Percentiles rank a stretch among this genome's conserved stretches.
phyloP scores from a whole-genome alignment of 1,140 invertebrate genomes.

The Drosophila albomicans region DNA sequence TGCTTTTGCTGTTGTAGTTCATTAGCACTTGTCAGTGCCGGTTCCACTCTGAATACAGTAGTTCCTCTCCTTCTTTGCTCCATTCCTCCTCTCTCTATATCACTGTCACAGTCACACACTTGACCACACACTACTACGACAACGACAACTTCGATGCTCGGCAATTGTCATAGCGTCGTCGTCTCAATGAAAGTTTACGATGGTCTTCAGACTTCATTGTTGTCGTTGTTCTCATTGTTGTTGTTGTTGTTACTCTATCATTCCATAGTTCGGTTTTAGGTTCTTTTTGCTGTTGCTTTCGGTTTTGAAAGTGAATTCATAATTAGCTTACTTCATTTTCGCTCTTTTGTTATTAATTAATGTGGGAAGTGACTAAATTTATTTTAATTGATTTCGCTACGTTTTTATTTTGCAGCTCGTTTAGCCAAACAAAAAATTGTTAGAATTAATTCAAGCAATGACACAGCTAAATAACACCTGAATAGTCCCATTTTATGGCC shows the following conservation, averaged over 20 bases:
- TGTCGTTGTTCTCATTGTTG: slow-evolving; percentile 25
- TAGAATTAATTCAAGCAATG: slow-evolving; percentile 18
- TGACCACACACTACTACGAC: neutral
- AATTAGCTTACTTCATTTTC: slow-evolving; percentile 65
- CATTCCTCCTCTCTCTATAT: neutral
- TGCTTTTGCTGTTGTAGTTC: slow-evolving; percentile 66
- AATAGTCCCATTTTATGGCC: slow-evolving; percentile 12
- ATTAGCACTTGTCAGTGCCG: slow-evolving; percentile 79
- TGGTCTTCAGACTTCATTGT: slow-evolving; percentile 1
- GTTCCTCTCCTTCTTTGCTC: neutral
- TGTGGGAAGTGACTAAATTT: slow-evolving; percentile 63
- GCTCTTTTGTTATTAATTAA: slow-evolving; percentile 69
- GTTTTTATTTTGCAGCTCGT: slow-evolving; percentile 9
- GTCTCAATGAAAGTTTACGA: slow-evolving; percentile 75
- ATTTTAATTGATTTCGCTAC: slow-evolving; percentile 12
- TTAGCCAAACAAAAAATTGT: slow-evolving; percentile 1
- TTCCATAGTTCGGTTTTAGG: slow-evolving; percentile 19
- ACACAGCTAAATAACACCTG: slow-evolving; percentile 44
- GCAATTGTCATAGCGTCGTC: slow-evolving; percentile 62
- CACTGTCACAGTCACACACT: too few relatives aligned
- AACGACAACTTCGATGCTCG: slow-evolving; percentile 20
- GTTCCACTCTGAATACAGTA: slow-evolving; percentile 50
- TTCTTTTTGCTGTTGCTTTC: slow-evolving; percentile 21
- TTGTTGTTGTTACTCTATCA: slow-evolving; percentile 29
- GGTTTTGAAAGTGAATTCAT: slow-evolving; percentile 76